These are phyloP conservation scores for Cololabis saira DNA, from an alignment of 2,113 vertebrate genomes.

Conservation along the genomic window DNA sequence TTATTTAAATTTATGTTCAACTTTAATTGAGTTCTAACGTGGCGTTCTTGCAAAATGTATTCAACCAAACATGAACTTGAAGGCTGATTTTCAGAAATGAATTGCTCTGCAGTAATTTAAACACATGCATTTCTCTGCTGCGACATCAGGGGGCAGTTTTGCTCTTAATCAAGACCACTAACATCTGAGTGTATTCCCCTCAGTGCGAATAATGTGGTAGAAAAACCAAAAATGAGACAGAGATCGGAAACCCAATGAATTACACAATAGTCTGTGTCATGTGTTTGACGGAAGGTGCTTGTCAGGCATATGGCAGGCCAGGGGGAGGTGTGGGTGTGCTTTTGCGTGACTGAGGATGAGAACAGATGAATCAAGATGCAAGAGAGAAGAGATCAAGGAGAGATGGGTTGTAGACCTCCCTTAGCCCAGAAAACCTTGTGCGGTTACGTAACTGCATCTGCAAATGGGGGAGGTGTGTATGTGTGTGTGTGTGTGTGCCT, in stretches of 20 bases:
- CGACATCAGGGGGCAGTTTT: conserved; percentile 76
- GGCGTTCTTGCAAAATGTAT: neutral
- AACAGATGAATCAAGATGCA: conserved; percentile 12
- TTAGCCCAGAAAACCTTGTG: conserved; percentile 61
- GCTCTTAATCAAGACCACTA: conserved; percentile 25
- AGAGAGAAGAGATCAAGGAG: conserved; percentile 13
- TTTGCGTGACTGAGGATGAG: conserved; percentile 17
- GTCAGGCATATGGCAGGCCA: conserved; percentile 43
- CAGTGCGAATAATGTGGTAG: conserved; percentile 32
- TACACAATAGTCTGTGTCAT: conserved; percentile 52
- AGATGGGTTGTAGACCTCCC: conserved; percentile 49
- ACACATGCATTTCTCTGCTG: conserved; percentile 24
- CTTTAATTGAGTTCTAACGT: neutral
- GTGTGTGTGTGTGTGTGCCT: neutral
- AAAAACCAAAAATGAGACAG: conserved; percentile 48
- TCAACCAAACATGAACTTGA: neutral
- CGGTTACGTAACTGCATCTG: conserved; percentile 72
- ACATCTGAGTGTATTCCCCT: neutral
- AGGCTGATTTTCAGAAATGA: conserved; percentile 18
- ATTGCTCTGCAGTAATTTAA: conserved; percentile 45
- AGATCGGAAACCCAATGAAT: conserved; percentile 48
- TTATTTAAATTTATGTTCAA: neutral
- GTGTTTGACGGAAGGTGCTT: conserved; percentile 44
- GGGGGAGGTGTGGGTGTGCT: conserved; percentile 13
- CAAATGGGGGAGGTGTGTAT: conserved; percentile 43